phyloP scores from a whole-genome alignment of 2,113 vertebrate species.

The Thymallus thymallus region DNA sequence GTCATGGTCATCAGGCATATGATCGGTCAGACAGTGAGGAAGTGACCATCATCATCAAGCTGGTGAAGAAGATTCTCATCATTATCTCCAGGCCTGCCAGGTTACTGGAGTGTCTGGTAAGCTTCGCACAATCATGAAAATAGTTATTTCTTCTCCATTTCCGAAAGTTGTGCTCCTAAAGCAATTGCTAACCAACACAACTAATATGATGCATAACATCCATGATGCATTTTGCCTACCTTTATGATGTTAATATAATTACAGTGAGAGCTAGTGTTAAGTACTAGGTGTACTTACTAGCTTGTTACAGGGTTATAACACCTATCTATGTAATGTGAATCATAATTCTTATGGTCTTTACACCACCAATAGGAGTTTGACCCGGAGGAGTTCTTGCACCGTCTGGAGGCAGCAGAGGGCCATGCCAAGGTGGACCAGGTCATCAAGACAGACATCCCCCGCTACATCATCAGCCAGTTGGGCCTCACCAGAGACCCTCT shows the following conservation, averaged over 20 bases:
- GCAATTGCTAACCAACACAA: background rate
- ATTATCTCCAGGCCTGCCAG: constrained; percentile 91
- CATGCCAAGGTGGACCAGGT: constrained; percentile 88
- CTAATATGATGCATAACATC: no score
- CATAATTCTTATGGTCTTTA: background rate
- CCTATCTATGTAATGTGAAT: no score
- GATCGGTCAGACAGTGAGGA: constrained; percentile 92
- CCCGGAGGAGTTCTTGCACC: constrained; percentile 92
- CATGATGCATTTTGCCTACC: no score
- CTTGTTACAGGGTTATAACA: no score
- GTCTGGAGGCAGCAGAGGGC: constrained; percentile 90
- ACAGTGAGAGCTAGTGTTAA: no score
- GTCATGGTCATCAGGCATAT: constrained; percentile 75
- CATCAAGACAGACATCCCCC: constrained; percentile 89
- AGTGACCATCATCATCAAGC: constrained; percentile 83
- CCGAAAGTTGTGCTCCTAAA: background rate
- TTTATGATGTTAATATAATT: no score
- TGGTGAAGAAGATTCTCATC: constrained; percentile 91
- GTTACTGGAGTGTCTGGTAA: constrained; percentile 91
- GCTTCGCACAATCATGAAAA: constrained; percentile 6
- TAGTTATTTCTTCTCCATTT: background rate
- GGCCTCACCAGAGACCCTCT: constrained; percentile 88
- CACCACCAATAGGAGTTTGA: constrained; percentile 84
- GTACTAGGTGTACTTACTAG: no score
- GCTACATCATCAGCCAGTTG: constrained; percentile 90